phyloP scores from a whole-genome alignment of 2,113 vertebrate genomes.

The Centropus bengalensis region DNA sequence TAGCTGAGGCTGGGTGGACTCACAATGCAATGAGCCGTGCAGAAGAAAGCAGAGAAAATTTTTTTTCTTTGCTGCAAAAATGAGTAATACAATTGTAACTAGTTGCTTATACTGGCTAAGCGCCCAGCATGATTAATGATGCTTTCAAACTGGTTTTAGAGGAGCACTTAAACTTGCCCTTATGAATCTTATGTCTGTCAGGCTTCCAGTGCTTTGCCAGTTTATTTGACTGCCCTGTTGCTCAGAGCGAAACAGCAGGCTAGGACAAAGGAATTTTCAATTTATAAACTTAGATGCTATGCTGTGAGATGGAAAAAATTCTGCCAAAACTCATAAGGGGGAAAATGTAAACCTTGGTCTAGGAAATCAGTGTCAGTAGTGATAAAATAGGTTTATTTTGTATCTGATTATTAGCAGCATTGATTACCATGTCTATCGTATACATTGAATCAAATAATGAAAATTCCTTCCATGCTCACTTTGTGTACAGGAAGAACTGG shows the following conservation, averaged over 20 bases:
- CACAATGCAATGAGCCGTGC: neutral
- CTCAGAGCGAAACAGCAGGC: neutral
- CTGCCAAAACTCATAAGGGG: neutral
- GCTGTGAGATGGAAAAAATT: neutral
- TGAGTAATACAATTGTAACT: neutral
- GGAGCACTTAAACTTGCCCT: conserved; percentile 36
- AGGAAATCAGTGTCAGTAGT: neutral
- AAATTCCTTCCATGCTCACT: neutral
- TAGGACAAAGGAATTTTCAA: neutral
- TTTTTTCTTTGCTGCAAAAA: conserved; percentile 11
- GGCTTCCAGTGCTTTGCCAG: neutral
- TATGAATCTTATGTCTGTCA: conserved; percentile 9
- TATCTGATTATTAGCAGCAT: neutral
- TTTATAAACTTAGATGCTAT: neutral
- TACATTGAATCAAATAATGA: neutral
- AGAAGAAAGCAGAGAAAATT: neutral
- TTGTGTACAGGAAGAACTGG: neutral
- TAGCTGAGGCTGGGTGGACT: neutral
- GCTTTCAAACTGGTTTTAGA: conserved; percentile 38
- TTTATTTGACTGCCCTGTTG: conserved; percentile 12
- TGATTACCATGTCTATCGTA: neutral
- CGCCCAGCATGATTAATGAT: conserved; percentile 32
- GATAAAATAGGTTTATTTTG: neutral
- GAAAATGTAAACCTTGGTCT: neutral
- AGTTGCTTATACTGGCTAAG: conserved; percentile 14